Base-by-base conservation (phyloP, 2,888 invertebrate genomes). In the Taenaris catops region DNA sequence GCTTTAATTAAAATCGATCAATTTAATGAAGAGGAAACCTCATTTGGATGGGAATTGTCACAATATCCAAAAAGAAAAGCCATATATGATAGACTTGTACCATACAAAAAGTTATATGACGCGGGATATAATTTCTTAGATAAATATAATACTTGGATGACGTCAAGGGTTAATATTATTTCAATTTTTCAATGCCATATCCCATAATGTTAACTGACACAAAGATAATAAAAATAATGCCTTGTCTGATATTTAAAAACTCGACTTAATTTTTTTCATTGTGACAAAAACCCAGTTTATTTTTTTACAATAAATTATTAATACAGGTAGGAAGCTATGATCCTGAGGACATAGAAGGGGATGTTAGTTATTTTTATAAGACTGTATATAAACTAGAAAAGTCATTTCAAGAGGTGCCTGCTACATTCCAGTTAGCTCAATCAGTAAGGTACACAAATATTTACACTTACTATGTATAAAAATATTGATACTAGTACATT, bases 11-110 rank as follows among this genome's bases (percentile, higher is more conserved):
- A 89, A 41, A 96, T 97, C 44, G 95, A 96, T 56, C 90, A 91
- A 40, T 96, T 98, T 56, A 98, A 98, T 66, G 93, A 93, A 62
- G 98, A 98, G 67, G 98, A 98, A 66, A 84, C 89, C 14, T 90
- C 96, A 8, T 98, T 94, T 63, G 95, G 93, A 5, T 97, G 94
- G 91, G 94, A 96, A 58, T 66, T 92, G 4, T 96, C 97, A 0
- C 93, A 94, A 51, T 98, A 98, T 83, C 96, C 97, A 0, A 88
- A 94, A 44, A 89, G 97, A 42, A 95, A 96, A 70, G 76, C 89
- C 55, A 81, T 92, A 0, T 91, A 93, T 44, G 96, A 96, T 54
- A 93, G 90, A 62, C 79, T 98, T 21, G 89, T 90, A 11, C 97
- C 98, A 0, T 98, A 91, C 63, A 94, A 96, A 65, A 93, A 92